Percentiles rank a stretch among this genome's conserved stretches.
These are phyloP conservation scores for Nothocercus nigrocapillus DNA, from an alignment of 2,113 vertebrate species.

Conservation along the genomic window DNA sequence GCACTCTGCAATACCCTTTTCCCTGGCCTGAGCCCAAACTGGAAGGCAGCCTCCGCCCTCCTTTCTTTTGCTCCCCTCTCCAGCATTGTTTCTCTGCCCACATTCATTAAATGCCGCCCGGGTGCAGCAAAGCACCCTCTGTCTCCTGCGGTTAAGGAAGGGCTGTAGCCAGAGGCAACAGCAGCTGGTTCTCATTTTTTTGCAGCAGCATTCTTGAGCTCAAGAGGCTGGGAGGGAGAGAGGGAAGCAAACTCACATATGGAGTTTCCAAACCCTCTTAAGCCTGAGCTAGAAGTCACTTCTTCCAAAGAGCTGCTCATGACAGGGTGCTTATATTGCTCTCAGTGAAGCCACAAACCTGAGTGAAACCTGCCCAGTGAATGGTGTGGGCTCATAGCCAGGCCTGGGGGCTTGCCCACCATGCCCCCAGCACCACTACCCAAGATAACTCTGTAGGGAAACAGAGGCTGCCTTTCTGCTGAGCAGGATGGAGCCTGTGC, in stretches of 20 bases:
- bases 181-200: background rate
- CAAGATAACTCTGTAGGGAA: background rate
- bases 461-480: background rate
- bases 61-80: slow-evolving; percentile 21
- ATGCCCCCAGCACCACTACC: fast-evolving
- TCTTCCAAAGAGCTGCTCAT: background rate
- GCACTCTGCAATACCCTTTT: background rate
- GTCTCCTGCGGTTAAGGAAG: background rate
- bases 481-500: fast-evolving
- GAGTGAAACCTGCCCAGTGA: background rate
- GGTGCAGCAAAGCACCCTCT: background rate
- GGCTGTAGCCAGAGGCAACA: background rate
- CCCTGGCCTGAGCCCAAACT: background rate
- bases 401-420: fast-evolving
- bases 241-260: fast-evolving
- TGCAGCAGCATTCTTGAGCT: background rate
- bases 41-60: slow-evolving; percentile 42
- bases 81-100: slow-evolving; percentile 54
- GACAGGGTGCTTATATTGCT: background rate
- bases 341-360: background rate
- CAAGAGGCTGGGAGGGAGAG: background rate
- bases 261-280: background rate
- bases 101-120: background rate
- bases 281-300: background rate
- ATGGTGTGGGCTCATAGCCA: background rate